These are phyloP conservation scores for Papilio polyxenes DNA, from an alignment of 1,140 invertebrate genomes.

Conservation along the genomic window DNA sequence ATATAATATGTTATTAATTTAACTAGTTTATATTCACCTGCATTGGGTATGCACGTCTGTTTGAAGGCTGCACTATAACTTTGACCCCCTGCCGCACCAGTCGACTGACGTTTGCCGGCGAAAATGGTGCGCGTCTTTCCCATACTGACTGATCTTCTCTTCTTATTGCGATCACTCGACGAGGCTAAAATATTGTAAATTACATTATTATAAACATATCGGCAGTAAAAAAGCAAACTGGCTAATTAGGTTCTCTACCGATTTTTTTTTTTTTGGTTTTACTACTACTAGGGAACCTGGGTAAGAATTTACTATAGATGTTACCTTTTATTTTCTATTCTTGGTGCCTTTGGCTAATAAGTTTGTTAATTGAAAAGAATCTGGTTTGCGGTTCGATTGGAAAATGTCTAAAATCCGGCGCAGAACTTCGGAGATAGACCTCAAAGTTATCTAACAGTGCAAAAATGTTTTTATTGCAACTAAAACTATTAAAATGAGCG, in stretches of 20 bases:
- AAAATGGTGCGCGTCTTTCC: conserved; percentile 97
- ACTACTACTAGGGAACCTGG: background rate
- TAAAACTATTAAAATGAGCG: background rate
- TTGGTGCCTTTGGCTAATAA: background rate
- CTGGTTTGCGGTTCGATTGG: background rate
- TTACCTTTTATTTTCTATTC: background rate
- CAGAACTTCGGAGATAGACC: conserved; percentile 5
- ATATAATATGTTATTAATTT: background rate
- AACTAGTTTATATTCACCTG: conserved; percentile 82
- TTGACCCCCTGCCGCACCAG: conserved; percentile 93
- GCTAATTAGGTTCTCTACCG: conserved; percentile 4
- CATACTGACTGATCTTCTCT: conserved; percentile 98
- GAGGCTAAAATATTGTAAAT: conserved; percentile 58
- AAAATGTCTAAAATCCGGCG: conserved; percentile 2
- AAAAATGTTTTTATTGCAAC: conserved; percentile 1
- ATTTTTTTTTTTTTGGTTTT: background rate
- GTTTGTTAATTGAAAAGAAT: background rate
- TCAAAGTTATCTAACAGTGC: conserved; percentile 14
- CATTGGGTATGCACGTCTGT: conserved; percentile 97
- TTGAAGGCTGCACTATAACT: conserved; percentile 99
- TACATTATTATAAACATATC: background rate
- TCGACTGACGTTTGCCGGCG: conserved; percentile 94
- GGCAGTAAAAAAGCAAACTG: background rate
- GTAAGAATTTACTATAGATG: background rate
- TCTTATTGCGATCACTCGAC: conserved; percentile 89